Base-by-base conservation (phyloP, 2,113 vertebrate species). In the Accipiter virgatus region DNA sequence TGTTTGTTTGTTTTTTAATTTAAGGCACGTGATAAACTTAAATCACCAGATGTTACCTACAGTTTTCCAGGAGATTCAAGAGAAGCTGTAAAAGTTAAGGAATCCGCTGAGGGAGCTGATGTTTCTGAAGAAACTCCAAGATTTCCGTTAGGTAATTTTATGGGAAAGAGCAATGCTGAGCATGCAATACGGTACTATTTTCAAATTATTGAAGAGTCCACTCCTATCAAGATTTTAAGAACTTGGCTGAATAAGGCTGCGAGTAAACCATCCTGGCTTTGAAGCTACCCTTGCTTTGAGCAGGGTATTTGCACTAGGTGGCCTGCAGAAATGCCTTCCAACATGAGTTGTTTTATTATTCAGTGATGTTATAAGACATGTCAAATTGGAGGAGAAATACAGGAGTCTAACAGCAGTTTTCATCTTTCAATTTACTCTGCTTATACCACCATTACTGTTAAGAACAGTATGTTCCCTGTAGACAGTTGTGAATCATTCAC, bases 111-210 rank as follows among this genome's bases (percentile, higher is more conserved):
- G 50, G 36, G 84, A 94, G 58, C 85, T 77, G 73, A 47, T 53
- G 42, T 14, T 56, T 50, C 62, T 31, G 81, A 77, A 91, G 84
- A 82, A 92, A 81, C 70, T 56, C 87, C 97, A 77, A 96, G 68
- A 53, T 31, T 62, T 31, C 25, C 58, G 5, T 65, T 92, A 97
- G 98, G 98, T 98, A 98, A 97, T 86, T 34, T 52, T 50, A 42
- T 40, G 62, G 80, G 38, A 19, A 74, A 16, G 29, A 15, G 22
- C 56, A 47, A 4, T 47, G 73, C 45, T 53, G 45, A 42, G 48
- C 31, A 45, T 84, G 71, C 38, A 71, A 2, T 15, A 3, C 2
- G 10, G 45, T 50, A 5, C 26, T 91, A 1, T 6, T 48, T 48
- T 58, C 22, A 73, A 53, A n/a, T 62, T 3, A 50, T 16, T 10